Base-by-base conservation (phyloP, 2,113 vertebrate species). In the Saguinus imperator region DNA sequence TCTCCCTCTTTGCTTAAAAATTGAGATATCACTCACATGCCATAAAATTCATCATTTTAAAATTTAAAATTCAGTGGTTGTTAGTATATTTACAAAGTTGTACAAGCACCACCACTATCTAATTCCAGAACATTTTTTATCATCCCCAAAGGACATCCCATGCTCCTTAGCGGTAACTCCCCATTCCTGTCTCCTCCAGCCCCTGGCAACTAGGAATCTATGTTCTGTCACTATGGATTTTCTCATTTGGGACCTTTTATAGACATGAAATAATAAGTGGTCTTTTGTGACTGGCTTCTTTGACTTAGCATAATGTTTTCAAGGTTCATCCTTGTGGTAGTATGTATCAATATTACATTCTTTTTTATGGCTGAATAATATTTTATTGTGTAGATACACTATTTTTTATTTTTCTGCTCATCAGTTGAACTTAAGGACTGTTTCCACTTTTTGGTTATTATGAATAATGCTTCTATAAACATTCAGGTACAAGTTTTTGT, bases 21-120 rank as follows among this genome's bases (percentile, higher is more conserved):
- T 68, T 68, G 32, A 68, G 29, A n/a, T 68, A 35, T n/a, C 35
- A 68, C 29, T 35, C 66, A 40, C 37, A 70, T 12, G n/a, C 17
- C 14, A 91, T 81, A 88, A 81, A 80, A 68, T 61, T 88, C 66
- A 79, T 23, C 52, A 29, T 80, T 82, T 91, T 75, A 79, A 95
- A 43, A 20, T 58, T 9, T 43, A 90, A 85, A 87, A 58, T 75
- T 66, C 55, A 81, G 37, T 73, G 61, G n/a, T 64, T 45, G 14
- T 72, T 85, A 13, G 61, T 29, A 66, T 85, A 45, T 84, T 91
- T 80, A 80, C 45, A 81, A 55, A 45, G 55, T 35, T 52, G 17
- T 57, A n/a, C 45, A 91, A 87, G 12, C 37, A 81, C 40, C 83
- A 76, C 20, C 23, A 82, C 8, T 70, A 88, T 68, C 66, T 68